Base-by-base conservation (phyloP, 2,888 invertebrate species). In the Philereme transversata region DNA sequence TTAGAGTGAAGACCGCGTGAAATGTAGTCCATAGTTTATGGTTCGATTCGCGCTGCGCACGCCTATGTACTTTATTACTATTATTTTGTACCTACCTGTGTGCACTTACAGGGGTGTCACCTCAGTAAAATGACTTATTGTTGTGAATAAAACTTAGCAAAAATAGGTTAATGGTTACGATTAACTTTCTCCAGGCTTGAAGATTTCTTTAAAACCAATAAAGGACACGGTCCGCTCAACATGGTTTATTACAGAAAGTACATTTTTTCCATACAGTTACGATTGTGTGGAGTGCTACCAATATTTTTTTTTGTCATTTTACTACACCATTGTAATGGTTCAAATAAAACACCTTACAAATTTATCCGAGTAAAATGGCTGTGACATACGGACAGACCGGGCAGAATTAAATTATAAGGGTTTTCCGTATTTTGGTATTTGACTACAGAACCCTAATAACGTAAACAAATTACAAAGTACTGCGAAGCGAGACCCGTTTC, bases 21-120 rank as follows among this genome's bases (percentile, higher is more conserved):
- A 84, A 87, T 83, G 76, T 86, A 79, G 86, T 72, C 69, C 87
- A 84, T 66, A 69, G 71, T 76, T 68, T 76, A 85, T 76, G 84
- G 81, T 83, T 76, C 76, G 82, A 68, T 83, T 72, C 68, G 50
- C 72, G 50, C 55, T 58, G 72, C 67, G 63, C 65, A 63, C 74
- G 72, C 72, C 69, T 47, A 58, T 35, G 40, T 40, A 41, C 47
- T 47, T 22, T 53, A 53, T 11, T 36, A 36, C 43, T 50, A 56
- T 56, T 33, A 44, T 44, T 50, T 5, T n/a, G 22, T 44, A 34
- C n/a, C 38, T 44, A 41, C n/a, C 38, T 40, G 11, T 69, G 65
- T 63, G 52, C 61, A 53, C 58, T 51, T 62, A 48, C 54, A 57
- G 66, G 59, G 68, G 68, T 71, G 64, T 65, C 56, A 68, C 70